phyloP scores from a whole-genome alignment of 2,113 vertebrate genomes.

The Halcyon malimbica region DNA sequence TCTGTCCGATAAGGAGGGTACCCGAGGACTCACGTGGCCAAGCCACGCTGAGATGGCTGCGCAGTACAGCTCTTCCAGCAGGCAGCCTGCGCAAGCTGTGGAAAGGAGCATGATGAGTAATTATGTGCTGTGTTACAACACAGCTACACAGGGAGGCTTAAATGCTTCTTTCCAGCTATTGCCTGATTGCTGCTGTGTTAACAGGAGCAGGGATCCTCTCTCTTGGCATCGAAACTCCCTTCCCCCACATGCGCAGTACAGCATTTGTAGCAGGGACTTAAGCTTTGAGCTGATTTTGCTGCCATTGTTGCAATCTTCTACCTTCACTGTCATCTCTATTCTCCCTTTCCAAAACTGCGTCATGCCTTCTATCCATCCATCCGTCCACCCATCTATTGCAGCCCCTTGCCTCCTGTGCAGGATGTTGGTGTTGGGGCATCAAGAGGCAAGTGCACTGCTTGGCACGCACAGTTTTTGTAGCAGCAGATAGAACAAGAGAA shows the following conservation, averaged over 20 bases:
- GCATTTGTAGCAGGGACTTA: neutral
- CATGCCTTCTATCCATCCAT: neutral
- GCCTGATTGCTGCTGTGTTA: constrained; percentile 20
- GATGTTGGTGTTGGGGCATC: neutral
- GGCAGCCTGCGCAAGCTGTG: neutral
- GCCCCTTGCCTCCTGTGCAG: neutral
- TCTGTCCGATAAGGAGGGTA: neutral
- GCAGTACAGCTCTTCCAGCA: neutral
- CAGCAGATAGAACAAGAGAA: neutral
- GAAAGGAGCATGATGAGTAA: neutral
- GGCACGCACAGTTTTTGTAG: neutral
- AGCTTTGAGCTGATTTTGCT: neutral
- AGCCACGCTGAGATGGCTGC: neutral
- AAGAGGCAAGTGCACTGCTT: neutral
- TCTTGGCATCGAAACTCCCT: neutral
- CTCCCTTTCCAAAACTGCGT: neutral
- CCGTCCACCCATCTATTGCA: neutral
- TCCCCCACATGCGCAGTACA: neutral
- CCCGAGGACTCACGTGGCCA: accelerated
- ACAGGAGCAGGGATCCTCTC: neutral
- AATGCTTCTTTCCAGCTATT: constrained; percentile 4
- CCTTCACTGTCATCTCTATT: neutral
- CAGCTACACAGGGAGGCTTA: constrained; percentile 9
- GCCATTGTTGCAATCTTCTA: neutral
- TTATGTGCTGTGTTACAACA: constrained; percentile 12